Base-by-base conservation (phyloP, 1,140 invertebrate species). In the Drosophila takahashii region DNA sequence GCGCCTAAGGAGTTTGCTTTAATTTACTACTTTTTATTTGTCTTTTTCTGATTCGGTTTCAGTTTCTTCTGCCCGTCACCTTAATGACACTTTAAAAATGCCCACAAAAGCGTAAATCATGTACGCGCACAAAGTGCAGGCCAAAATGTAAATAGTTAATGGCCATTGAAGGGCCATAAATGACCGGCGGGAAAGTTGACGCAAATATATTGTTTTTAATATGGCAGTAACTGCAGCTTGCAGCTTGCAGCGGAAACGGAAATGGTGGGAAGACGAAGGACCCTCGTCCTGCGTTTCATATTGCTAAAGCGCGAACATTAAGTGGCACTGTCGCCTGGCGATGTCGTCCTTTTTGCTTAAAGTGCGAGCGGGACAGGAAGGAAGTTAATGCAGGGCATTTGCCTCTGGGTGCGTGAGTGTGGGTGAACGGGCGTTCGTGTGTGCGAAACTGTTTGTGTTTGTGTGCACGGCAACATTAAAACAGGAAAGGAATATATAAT, bases 261-360 rank as follows among this genome's bases (percentile, higher is more conserved):
- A 48, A 11, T 36, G 34, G 64, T 45, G 42, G 22, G 4, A 37
- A 15, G 15, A 27, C 34, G 8, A 36, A 60, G 45, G 29, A 42
- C 27, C 41, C n/a, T 44, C 60, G 10, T 65, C 44, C 44, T 50
- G 75, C 58, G 77, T 47, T 53, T 86, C 51, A 78, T 78, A 66
- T 81, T 81, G 79, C 70, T 77, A 69, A 83, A 87, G 79, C 79
- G 79, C 83, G 71, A 87, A 81, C 71, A 69, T 81, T 86, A 86
- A 86, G 83, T 87, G 83, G 75, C 83, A 69, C 29, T 32, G 29
- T 32, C 29, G 29, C 29, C 29, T 32, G 29, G 29, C 29, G 8
- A 52, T 73, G 78, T 78, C 77, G 83, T 77, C 60, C 60, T 36
- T 67, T 71, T 64, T 39, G 27, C 53, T 9, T 3, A 10, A 18